These are phyloP conservation scores for Perca fluviatilis DNA, from an alignment of 2,113 vertebrate genomes.

Conservation along the genomic window DNA sequence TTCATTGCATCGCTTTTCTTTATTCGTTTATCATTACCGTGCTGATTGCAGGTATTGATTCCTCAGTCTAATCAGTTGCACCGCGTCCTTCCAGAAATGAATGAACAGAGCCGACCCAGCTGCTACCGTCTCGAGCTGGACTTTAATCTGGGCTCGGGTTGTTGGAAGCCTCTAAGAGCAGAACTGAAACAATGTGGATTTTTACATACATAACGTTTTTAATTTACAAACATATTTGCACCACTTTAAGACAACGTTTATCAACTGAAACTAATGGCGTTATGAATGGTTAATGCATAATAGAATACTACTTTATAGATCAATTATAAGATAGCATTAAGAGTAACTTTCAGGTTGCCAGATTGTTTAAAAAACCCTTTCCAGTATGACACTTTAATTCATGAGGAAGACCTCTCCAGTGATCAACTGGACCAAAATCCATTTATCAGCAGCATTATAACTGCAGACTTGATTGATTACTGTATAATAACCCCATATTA, in stretches of 20 bases:
- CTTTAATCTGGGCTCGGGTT: not conserved
- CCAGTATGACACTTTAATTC: not conserved
- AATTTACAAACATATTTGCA: not conserved
- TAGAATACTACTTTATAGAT: not conserved
- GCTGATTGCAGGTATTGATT: slow-evolving; percentile 80
- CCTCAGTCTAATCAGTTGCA: slow-evolving; percentile 65
- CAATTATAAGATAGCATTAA: not conserved
- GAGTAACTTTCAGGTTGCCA: not conserved
- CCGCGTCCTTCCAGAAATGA: slow-evolving; percentile 56
- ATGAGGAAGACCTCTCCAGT: not conserved
- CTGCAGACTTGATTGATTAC: not conserved
- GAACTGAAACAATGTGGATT: too few species aligned
- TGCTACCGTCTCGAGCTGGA: slow-evolving; percentile 5
- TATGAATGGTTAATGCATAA: not conserved
- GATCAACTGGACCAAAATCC: not conserved
- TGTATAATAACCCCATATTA: not conserved
- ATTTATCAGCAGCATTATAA: not conserved
- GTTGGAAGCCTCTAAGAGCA: not conserved
- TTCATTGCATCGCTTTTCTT: slow-evolving; percentile 59
- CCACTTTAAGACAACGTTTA: not conserved
- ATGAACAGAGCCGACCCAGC: slow-evolving; percentile 33
- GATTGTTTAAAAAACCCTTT: not conserved
- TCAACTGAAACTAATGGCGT: not conserved
- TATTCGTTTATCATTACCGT: slow-evolving; percentile 65
- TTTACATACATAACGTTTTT: not conserved